Evolutionary conservation across 64 coral and sea anemone genomes (phyloP).

Genomic region (Montipora efflorescens): DNA sequence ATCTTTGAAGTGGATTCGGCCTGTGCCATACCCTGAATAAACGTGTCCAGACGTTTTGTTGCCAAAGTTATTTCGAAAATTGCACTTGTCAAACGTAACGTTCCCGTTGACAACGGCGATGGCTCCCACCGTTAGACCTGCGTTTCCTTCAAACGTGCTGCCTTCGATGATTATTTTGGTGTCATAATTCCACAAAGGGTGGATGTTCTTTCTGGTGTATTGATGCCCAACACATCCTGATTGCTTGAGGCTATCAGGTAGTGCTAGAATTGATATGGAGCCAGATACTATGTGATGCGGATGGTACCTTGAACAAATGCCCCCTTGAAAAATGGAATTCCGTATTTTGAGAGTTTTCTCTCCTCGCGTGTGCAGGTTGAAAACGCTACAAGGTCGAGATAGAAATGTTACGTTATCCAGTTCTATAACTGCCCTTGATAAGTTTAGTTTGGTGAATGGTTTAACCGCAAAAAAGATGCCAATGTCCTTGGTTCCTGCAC

Average conservation of each 20-base stretch:
- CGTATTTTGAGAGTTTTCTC: not conserved
- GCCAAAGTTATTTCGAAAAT: slow-evolving; percentile 35
- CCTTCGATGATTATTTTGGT: too few species aligned
- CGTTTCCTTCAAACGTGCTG: too few species aligned
- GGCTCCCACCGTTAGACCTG: too few species aligned
- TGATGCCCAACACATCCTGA: slow-evolving; percentile 1
- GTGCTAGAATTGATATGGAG: not conserved
- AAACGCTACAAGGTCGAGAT: not conserved
- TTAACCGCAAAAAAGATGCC: not conserved
- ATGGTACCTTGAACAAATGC: not conserved
- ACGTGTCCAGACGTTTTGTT: slow-evolving; percentile 12
- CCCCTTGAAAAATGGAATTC: not conserved
- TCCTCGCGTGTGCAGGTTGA: not conserved
- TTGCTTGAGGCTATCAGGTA: not conserved
- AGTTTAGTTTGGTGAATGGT: not conserved
- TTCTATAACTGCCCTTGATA: not conserved
- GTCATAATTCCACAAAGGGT: too few species aligned
- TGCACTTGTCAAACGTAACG: not conserved
- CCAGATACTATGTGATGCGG: not conserved
- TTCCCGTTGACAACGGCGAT: not conserved
- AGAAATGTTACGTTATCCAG: slow-evolving; percentile 19
- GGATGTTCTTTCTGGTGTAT: too few species aligned
- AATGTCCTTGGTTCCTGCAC: not conserved
- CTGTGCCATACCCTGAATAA: not conserved
- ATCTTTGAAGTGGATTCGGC: slow-evolving; percentile 15